These are phyloP conservation scores for Ptychochromis oligacanthus DNA, from an alignment of 2,113 vertebrate genomes.

Conservation along the genomic window DNA sequence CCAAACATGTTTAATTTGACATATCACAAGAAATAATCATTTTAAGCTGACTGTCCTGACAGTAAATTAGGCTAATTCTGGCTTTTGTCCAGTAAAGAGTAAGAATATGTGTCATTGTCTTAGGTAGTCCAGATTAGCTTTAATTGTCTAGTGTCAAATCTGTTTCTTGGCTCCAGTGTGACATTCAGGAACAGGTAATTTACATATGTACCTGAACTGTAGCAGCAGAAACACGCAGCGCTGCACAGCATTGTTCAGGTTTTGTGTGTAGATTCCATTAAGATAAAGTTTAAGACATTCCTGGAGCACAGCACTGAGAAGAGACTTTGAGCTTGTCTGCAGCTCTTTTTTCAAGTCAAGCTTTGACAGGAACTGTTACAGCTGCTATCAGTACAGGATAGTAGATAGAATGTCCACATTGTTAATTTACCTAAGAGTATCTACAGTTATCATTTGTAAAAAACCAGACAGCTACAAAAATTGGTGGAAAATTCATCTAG, in stretches of 20 bases:
- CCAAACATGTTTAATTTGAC: not conserved
- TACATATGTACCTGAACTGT: not conserved
- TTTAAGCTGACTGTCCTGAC: not conserved
- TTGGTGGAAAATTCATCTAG: too few species aligned
- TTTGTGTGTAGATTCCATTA: not conserved
- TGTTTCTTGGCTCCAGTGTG: not conserved
- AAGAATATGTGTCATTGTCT: not conserved
- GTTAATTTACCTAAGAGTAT: not conserved
- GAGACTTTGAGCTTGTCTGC: not conserved
- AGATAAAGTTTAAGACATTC: not conserved
- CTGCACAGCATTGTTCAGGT: rapidly evolving
- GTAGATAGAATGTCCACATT: not conserved
- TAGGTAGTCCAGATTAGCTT: not conserved
- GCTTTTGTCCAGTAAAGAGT: not conserved
- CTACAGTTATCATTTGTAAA: not conserved
- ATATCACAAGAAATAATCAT: too few species aligned
- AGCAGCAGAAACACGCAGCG: not conserved
- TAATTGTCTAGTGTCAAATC: not conserved
- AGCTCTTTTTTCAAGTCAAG: not conserved
- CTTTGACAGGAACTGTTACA: not conserved
- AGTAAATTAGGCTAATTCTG: not conserved
- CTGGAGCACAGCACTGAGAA: not conserved
- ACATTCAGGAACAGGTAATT: not conserved
- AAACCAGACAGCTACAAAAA: not conserved
- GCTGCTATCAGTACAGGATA: too few species aligned